Evolutionary conservation across 37 sponge, comb jelly and placozoan species (phyloP).

Genomic region (Cladorhizidae sp.): DNA sequence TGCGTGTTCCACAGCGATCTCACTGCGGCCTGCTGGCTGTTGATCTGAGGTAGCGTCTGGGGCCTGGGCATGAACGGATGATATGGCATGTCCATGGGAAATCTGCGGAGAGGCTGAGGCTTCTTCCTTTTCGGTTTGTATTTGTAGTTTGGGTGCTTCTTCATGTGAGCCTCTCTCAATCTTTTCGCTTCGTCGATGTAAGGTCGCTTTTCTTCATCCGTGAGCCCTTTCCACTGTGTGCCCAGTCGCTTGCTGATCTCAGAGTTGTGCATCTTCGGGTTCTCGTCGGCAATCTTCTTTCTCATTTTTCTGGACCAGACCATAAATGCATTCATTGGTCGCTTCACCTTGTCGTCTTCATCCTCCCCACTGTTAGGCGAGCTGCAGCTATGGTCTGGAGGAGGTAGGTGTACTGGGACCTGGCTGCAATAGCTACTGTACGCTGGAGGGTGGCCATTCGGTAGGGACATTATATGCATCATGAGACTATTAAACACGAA

Average conservation of each 20-base stretch:
- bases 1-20: conserved; percentile 30
- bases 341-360: conserved; percentile 93
- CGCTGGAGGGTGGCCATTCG: conserved; percentile 28
- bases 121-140: conserved; percentile 98
- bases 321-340: conserved; percentile 99
- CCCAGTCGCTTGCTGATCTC: conserved; percentile 97
- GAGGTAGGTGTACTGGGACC: conserved; percentile 19
- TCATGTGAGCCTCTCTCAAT: conserved; percentile 93
- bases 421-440: conserved; percentile 20
- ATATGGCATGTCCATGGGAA: conserved; percentile 38
- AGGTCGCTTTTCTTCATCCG: conserved; percentile 94
- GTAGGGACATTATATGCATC: conserved; percentile 62
- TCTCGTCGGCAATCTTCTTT: conserved; percentile 97
- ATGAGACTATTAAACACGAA: not conserved
- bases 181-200: conserved; percentile 95
- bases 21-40: conserved; percentile 9
- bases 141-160: conserved; percentile 99
- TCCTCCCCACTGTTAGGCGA: conserved; percentile 70
- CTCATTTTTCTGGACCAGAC: conserved; percentile 97
- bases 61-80: conserved; percentile 35
- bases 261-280: conserved; percentile 99
- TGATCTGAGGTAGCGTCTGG: conserved; percentile 3
- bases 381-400: conserved; percentile 24
- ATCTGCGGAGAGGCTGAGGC: conserved; percentile 49
- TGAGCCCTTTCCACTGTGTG: conserved; percentile 91